Percentiles rank a stretch among this genome's conserved stretches.
Conservation (phyloP, 2,113 vertebrate species). For the Apteryx mantelli region DNA sequence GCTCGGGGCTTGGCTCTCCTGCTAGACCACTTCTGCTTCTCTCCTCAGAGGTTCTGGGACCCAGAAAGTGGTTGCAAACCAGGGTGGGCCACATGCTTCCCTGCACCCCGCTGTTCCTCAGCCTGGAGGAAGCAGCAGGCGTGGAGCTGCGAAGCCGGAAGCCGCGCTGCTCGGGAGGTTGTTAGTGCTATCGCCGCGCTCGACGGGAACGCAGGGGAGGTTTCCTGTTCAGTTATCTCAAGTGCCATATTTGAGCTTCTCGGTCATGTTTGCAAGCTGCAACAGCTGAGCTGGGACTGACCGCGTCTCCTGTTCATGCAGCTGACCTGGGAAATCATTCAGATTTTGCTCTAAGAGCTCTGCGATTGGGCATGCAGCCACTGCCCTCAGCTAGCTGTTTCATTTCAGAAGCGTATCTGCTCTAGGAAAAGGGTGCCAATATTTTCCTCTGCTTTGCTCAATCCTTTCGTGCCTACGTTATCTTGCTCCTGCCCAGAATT, state of each 20-base stretch:
- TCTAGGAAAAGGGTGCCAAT: not conserved
- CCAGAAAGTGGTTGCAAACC: not conserved
- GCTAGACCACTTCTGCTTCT: fast-evolving
- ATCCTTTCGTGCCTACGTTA: not conserved
- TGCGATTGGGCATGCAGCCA: not conserved
- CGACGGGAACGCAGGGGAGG: not conserved
- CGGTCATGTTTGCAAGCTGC: not conserved
- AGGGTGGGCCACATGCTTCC: not conserved
- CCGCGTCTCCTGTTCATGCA: not conserved
- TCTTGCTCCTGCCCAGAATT: not conserved
- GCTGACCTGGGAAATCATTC: not conserved
- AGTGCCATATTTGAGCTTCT: not conserved
- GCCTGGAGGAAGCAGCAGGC: not conserved
- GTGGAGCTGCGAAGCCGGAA: not conserved
- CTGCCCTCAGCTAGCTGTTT: not conserved
- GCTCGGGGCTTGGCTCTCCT: not conserved
- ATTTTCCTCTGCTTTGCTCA: not conserved
- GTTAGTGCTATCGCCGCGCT: not conserved
- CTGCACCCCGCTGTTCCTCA: not conserved
- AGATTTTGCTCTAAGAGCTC: not conserved
- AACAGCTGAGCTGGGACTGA: not conserved
- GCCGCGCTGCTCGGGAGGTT: not conserved
- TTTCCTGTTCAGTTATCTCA: constrained; percentile 41
- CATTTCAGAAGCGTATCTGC: not conserved
- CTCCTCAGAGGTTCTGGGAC: not conserved